Conservation (phyloP, 2,113 vertebrate genomes). For the Hyperopisus bebe region DNA sequence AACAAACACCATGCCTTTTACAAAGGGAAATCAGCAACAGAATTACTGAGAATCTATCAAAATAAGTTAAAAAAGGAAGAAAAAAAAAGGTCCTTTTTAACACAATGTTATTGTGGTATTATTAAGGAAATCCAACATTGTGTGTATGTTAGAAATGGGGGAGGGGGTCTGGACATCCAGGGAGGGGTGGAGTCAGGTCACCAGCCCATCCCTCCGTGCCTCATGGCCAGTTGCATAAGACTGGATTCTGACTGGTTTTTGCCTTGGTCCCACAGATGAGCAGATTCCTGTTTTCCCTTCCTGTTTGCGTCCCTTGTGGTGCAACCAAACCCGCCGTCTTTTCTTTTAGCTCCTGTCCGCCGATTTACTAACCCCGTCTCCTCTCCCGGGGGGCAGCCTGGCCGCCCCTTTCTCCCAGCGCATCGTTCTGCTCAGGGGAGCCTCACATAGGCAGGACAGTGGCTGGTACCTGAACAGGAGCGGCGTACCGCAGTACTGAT, state of each 20-base stretch:
- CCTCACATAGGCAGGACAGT: background rate
- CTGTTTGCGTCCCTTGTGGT: background rate
- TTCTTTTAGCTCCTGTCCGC: background rate
- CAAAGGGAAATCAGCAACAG: background rate
- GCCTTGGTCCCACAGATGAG: background rate
- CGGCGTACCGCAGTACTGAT: too few relatives aligned
- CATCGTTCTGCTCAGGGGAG: background rate
- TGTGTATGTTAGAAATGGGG: background rate
- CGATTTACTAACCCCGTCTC: background rate
- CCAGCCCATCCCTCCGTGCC: background rate
- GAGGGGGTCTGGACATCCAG: background rate
- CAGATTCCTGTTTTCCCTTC: background rate
- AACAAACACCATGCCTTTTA: background rate
- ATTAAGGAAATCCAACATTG: background rate
- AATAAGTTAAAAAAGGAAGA: background rate
- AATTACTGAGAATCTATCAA: background rate
- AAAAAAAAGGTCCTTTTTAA: background rate
- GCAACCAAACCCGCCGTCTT: background rate
- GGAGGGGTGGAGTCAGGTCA: background rate
- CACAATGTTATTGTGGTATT: background rate
- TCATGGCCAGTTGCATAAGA: background rate
- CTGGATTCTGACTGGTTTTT: background rate
- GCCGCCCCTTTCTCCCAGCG: background rate
- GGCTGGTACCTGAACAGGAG: too few relatives aligned
- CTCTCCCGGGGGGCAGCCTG: background rate